Conservation (phyloP, 1,140 invertebrate genomes). For the Dendroctonus valens region DNA sequence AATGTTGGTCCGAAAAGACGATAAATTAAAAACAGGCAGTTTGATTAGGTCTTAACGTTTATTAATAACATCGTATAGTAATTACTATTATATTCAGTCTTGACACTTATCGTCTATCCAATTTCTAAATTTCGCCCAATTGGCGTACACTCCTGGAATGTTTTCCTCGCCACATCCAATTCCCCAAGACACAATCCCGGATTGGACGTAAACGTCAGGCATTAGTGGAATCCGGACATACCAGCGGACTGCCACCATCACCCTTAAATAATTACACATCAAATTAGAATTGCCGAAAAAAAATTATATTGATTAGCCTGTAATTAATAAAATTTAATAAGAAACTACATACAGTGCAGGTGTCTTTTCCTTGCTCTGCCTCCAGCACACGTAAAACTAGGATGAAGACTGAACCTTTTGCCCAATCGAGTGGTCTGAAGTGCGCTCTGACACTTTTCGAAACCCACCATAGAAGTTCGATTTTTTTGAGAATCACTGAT, state of each 20-base stretch:
- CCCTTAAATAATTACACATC: conserved; percentile 48
- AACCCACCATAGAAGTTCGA: conserved; percentile 51
- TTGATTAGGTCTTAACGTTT: background rate
- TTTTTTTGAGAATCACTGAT: conserved; percentile 55
- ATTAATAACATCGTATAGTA: conserved; percentile 30
- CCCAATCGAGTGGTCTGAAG: conserved; percentile 53
- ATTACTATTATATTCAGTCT: conserved; percentile 47
- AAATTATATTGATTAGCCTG: conserved; percentile 1
- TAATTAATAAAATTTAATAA: conserved; percentile 3
- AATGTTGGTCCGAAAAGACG: too few relatives aligned
- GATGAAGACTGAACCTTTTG: conserved; percentile 51
- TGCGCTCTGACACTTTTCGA: conserved; percentile 47
- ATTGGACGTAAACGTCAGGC: conserved; percentile 56
- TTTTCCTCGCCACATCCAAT: conserved; percentile 57
- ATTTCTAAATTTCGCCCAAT: conserved; percentile 58
- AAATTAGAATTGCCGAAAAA: background rate
- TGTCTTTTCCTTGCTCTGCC: conserved; percentile 60
- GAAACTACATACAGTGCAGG: conserved; percentile 59
- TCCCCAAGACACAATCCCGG: conserved; percentile 68
- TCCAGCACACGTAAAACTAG: conserved; percentile 59
- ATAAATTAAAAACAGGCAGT: too few relatives aligned
- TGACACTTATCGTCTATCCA: conserved; percentile 64
- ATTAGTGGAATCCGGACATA: conserved; percentile 51
- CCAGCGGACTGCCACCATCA: conserved; percentile 60
- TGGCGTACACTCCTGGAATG: conserved; percentile 70